Evolutionary conservation across 2,797 vertebrate genomes (phyloP).

Genomic region (Phaenicophaeus curvirostris): DNA sequence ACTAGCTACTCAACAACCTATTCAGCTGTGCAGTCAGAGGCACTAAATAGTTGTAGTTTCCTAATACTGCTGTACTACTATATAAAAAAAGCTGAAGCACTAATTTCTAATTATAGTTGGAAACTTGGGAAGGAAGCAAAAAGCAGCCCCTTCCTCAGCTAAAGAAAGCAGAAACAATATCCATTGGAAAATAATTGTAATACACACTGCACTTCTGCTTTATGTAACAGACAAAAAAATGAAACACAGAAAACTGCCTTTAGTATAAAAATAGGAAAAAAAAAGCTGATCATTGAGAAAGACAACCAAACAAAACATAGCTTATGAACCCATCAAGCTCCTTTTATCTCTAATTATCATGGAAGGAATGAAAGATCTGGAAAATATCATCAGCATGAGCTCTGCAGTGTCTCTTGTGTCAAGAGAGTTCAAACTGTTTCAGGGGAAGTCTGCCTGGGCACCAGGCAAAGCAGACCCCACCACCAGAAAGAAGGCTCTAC

Average conservation of each 20-base stretch:
- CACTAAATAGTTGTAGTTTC: not conserved
- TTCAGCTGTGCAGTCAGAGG: not conserved
- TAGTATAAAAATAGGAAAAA: not conserved
- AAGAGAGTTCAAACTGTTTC: not conserved
- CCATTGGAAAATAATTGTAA: slow-evolving; percentile 24
- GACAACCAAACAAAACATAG: not conserved
- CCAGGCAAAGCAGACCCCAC: not conserved
- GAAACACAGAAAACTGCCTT: not conserved
- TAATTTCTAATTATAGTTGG: slow-evolving; percentile 19
- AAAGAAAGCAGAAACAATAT: not conserved
- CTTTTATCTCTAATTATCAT: slow-evolving; percentile 28
- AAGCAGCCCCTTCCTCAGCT: not conserved
- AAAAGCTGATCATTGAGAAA: not conserved
- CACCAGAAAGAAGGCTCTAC: not conserved
- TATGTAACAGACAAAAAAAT: slow-evolving; percentile 11
- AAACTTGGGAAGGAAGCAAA: slow-evolving; percentile 43
- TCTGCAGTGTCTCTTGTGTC: slow-evolving; percentile 13
- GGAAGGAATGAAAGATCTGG: slow-evolving; percentile 34
- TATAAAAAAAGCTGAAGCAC: not conserved
- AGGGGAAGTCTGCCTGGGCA: not conserved
- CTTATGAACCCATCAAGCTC: not conserved
- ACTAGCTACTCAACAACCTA: not conserved
- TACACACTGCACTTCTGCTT: slow-evolving; percentile 23
- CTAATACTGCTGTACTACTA: not conserved
- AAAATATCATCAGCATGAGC: not conserved